Base-by-base conservation (phyloP, 2,797 vertebrate genomes). In the Nothura maculosa region DNA sequence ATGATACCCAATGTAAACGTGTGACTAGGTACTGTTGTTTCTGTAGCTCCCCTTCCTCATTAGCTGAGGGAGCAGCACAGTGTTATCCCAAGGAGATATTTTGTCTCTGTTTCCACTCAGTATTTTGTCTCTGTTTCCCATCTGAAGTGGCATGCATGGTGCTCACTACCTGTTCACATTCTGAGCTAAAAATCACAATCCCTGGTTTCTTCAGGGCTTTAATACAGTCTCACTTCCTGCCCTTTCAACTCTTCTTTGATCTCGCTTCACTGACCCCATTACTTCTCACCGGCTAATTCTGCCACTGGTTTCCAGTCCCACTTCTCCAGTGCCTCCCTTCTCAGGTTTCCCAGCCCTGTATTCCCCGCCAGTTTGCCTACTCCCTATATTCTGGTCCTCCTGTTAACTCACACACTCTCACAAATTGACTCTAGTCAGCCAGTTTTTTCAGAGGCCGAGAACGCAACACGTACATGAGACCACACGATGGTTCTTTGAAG, bases 81-180 rank as follows among this genome's bases (percentile, higher is more conserved):
- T 60, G 79, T 78, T 83, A 69, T 82, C 76, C 76, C 83, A 77
- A 90, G 50, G 58, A 94, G 48, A 24, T 38, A 62, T 68, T 93
- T 74, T 67, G 55, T 45, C 32, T 73, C 74, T 75, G 34, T 90
- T 85, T 40, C 12, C 55, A 60, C 34, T 64, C 34, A 62, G 28
- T 54, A 62, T 68, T 93, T 74, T 67, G 55, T 45, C 32, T 73
- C 74, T 75, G 34, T 90, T 85, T 87, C 64, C 34, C 20, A 32
- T 30, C 74, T 63, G 10, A 25, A 76, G 60, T 43, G 63, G 48
- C 70, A 85, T 28, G 80, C 19, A 1, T 7, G 30, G 34, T 63
- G 84, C 89, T 81, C 69, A 87, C 45, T 45, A 78, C 9, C 5
- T 63, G 17, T 30, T 64, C 70, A 81, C 76, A 94, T 66, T 47